Base-by-base conservation (phyloP, 30 jellyfish, hydroid and myxozoan species). In the Catostylus mosaicus region DNA sequence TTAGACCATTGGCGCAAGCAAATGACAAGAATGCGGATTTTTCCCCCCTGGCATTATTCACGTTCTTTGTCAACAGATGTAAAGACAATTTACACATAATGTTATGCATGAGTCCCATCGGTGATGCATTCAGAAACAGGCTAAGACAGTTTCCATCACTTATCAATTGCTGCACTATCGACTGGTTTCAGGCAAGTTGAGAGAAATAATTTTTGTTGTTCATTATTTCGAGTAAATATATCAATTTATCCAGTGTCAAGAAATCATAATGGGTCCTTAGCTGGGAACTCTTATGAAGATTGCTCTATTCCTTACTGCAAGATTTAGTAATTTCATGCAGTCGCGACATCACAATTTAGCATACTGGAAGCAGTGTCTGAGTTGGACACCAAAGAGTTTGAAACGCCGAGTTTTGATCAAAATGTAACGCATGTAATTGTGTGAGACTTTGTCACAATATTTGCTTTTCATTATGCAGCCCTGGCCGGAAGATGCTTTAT, bases 401-500 rank as follows among this genome's bases (percentile, higher is more conserved):
- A n/a, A n/a, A n/a, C n/a, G n/a, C n/a, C n/a, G n/a, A n/a, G n/a
- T n/a, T n/a, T n/a, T n/a, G n/a, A n/a, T n/a, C n/a, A n/a, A n/a
- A n/a, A n/a, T n/a, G n/a, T n/a, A n/a, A n/a, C n/a, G n/a, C n/a
- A n/a, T n/a, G n/a, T n/a, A n/a, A n/a, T n/a, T n/a, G n/a, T n/a
- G n/a, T n/a, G n/a, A n/a, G n/a, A n/a, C n/a, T n/a, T n/a, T n/a
- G n/a, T n/a, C n/a, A n/a, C n/a, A n/a, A n/a, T n/a, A n/a, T n/a
- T 22, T 34, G 26, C 23, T 65, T 19, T 51, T 67, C 57, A 12
- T 56, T 11, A 0, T 65, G 0, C 54, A 92, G 98, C 98, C 97
- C 2, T 93, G 98, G 98, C 98, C 98, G 12, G 96, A 93, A 70
- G 98, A 93, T 76, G 98, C 98, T 23, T 75, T 93, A 87, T 97